phyloP scores from a whole-genome alignment of 2,888 invertebrate species.

The Phania funesta region DNA sequence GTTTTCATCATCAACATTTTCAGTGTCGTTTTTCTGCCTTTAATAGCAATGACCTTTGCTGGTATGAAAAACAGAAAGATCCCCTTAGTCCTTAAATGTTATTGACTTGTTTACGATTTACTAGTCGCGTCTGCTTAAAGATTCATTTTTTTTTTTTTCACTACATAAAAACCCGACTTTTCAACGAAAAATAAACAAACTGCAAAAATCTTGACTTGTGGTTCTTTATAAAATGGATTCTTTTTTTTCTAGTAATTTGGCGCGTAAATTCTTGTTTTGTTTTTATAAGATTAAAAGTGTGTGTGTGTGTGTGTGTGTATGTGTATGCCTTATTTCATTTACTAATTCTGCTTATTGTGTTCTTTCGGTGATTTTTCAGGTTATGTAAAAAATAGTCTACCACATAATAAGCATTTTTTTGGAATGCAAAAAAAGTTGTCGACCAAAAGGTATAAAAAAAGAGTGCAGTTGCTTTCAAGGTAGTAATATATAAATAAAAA shows the following conservation, averaged over 20 bases:
- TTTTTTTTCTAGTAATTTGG: conserved; percentile 17
- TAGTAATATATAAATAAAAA: too few species aligned
- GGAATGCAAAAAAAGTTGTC: conserved; percentile 39
- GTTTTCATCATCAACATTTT: conserved; percentile 5
- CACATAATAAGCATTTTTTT: conserved; percentile 31
- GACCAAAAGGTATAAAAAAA: too few species aligned
- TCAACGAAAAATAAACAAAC: not conserved
- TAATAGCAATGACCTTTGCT: conserved; percentile 56
- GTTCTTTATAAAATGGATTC: conserved; percentile 20
- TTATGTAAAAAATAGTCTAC: conserved; percentile 19
- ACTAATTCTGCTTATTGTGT: not conserved
- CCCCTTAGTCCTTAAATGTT: conserved; percentile 62
- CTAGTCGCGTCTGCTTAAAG: not conserved
- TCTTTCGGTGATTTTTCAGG: conserved; percentile 1
- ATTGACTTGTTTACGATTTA: conserved; percentile 61
- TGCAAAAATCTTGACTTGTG: conserved; percentile 8
- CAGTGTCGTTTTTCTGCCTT: not conserved
- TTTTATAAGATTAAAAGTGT: too few species aligned
- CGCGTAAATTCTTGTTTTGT: conserved; percentile 42
- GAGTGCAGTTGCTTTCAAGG: too few species aligned
- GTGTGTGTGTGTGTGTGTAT: not conserved
- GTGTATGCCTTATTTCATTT: not conserved
- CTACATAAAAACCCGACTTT: conserved; percentile 5
- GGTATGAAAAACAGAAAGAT: conserved; percentile 43
- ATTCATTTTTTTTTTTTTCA: not conserved